Base-by-base conservation (phyloP, 2,113 vertebrate species). In the Gymnocephalus cernua region DNA sequence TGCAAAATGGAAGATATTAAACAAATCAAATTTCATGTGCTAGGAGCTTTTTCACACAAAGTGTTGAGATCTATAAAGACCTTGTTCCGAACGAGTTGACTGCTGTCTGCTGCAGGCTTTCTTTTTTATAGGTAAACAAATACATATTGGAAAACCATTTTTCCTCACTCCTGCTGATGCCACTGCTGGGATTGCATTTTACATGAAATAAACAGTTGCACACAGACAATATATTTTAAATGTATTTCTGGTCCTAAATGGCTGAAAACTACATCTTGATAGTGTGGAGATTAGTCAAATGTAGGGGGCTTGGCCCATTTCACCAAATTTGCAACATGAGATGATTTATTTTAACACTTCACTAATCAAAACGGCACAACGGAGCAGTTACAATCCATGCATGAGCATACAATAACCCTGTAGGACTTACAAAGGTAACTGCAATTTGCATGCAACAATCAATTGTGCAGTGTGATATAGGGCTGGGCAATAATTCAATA, bases 1-100 rank as follows among this genome's bases (percentile, higher is more conserved):
- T 77, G 67, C 57, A 71, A 84, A 86, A 76, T 72, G 50, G 44
- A 76, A 70, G 86, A 82, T 48, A 88, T 80, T 50, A 77, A 72
- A 82, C 76, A 80, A 90, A 82, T 83, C 27, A 59, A 73, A 83
- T 74, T 38, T 19, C 56, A 57, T 64, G 27, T 77, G 62, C 71
- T 64, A 5, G 35, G 77, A 70, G 72, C 62, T 77, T 50, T 67
- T 61, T 25, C 69, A 64, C 75, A 14, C 25, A 66, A 51, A 65
- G 51, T 65, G 18, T 27, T 68, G 56, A 53, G 25, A 68, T 84
- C 47, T 45, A 48, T 59, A 61, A 71, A 32, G 25, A 68, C 67
- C 32, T 12, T 65, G 50, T 74, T 63, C 56, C 66, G 62, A 44
- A 71, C 58, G 38, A 54, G 15, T 18, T 11, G 8, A 53, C 56